These are phyloP conservation scores for Scrobipalpa atriplicella DNA, from an alignment of 2,888 invertebrate species.

Conservation along the genomic window DNA sequence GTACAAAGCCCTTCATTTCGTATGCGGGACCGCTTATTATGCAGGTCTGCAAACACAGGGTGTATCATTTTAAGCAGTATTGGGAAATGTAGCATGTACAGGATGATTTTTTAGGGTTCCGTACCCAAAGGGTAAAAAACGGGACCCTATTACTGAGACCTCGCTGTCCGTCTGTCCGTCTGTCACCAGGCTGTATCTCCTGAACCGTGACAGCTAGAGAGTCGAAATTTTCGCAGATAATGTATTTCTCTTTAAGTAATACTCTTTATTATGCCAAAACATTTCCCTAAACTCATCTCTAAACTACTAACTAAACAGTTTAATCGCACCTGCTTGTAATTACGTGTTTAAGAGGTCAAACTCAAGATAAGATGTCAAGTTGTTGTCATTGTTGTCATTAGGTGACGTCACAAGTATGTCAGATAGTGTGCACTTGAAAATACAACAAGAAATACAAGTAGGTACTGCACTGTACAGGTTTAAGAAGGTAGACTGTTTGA, in stretches of 20 bases:
- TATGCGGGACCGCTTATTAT: not conserved
- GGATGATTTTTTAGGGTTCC: not conserved
- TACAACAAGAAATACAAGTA: not conserved
- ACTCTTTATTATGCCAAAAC: no score
- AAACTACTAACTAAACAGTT: not conserved
- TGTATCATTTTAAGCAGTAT: not conserved
- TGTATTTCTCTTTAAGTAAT: no score
- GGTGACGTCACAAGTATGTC: slow-evolving; percentile 9
- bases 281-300: not conserved
- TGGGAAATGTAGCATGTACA: not conserved
- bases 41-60: not conserved
- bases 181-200: no score
- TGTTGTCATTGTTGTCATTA: slow-evolving; percentile 3
- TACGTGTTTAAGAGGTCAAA: not conserved
- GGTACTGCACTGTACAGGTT: no score
- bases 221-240: no score
- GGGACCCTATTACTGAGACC: no score
- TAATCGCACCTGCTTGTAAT: slow-evolving; percentile 7
- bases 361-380: slow-evolving; percentile 5
- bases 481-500: slow-evolving; percentile 10
- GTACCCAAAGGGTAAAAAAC: no score
- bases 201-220: no score
- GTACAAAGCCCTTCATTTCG: slow-evolving; percentile 5
- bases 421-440: not conserved
- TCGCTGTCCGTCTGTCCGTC: no score